A percentile compares a stretch with the other conserved stretches of the same genome.
Conservation (phyloP, 1,140 invertebrate species). For the Aplysia californica region DNA sequence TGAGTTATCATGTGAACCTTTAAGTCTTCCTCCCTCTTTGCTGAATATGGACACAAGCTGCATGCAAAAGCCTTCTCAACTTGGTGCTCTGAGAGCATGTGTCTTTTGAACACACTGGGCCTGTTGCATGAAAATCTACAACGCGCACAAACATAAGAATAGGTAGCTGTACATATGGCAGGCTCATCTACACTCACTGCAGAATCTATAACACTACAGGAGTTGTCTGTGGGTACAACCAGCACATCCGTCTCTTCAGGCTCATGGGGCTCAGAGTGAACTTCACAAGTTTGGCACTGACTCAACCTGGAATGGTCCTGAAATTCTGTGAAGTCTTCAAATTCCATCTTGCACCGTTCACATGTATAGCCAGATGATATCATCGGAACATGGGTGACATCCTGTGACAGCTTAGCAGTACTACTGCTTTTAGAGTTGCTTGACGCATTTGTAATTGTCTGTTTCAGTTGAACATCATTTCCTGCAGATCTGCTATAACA, state of each 20-base stretch:
- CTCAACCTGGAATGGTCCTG: not conserved
- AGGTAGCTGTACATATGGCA: not conserved
- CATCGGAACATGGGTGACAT: no score
- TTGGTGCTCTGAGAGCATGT: not conserved
- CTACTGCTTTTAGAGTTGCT: no score
- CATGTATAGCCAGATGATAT: no score
- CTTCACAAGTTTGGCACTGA: not conserved
- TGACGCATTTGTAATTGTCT: no score
- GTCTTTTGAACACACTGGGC: not conserved
- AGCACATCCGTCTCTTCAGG: not conserved
- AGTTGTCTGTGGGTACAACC: not conserved
- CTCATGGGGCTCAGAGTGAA: not conserved
- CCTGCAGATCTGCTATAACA: no score
- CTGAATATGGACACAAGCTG: not conserved
- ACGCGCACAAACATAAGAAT: not conserved
- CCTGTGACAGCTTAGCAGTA: no score
- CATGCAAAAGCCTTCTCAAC: not conserved
- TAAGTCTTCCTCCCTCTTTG: conserved; percentile 5
- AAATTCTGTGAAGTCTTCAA: not conserved
- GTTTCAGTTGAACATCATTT: no score
- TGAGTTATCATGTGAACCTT: not conserved
- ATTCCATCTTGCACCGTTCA: no score
- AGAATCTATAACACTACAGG: not conserved
- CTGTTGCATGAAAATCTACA: not conserved
- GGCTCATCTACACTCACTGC: no score